These are phyloP conservation scores for Apus apus DNA, from an alignment of 2,113 vertebrate species.

Conservation along the genomic window DNA sequence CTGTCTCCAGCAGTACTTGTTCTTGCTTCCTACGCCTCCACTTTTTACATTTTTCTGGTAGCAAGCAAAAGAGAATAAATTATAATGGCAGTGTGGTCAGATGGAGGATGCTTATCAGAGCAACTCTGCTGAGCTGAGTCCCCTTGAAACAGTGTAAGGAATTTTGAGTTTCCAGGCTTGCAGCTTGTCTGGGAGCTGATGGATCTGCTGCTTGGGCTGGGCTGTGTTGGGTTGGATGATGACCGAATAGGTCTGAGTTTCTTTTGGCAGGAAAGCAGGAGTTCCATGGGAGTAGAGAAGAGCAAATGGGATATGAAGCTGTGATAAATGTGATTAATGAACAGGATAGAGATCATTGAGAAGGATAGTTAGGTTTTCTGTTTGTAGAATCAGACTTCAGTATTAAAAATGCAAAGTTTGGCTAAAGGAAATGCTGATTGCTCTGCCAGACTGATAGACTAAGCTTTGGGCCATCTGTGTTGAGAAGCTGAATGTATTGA, in stretches of 20 bases:
- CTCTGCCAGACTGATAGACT: background rate
- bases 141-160: background rate
- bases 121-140: background rate
- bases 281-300: background rate
- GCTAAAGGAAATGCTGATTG: background rate
- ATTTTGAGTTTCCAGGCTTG: background rate
- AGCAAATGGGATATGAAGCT: background rate
- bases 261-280: background rate
- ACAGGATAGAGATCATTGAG: background rate
- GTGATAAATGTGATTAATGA: background rate
- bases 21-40: background rate
- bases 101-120: background rate
- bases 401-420: background rate
- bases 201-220: background rate
- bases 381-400: background rate
- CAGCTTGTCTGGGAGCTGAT: background rate
- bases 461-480: background rate
- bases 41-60: background rate
- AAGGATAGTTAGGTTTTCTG: background rate
- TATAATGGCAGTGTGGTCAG: background rate
- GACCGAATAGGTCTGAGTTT: background rate
- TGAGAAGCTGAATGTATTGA: background rate
- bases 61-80: background rate
- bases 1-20: accelerated
- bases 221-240: background rate